Base-by-base conservation (phyloP, 2,888 invertebrate genomes). In the Chloromyia formosa region DNA sequence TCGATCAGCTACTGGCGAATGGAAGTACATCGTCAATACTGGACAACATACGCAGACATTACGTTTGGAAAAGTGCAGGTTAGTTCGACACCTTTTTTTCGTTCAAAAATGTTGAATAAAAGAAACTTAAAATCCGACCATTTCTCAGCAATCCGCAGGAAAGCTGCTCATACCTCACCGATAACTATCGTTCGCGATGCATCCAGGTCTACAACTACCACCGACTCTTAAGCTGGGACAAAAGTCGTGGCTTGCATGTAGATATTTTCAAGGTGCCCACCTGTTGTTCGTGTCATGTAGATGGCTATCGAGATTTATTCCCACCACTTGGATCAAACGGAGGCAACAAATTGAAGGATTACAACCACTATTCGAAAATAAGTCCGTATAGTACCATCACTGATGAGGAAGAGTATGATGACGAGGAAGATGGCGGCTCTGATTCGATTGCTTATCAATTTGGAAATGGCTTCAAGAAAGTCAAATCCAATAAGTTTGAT, bases 21-120 rank as follows among this genome's bases (percentile, higher is more conserved):
- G 94, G 94, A 94, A 94, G 81, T 94, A 91, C 81, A 93, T 94
- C 78, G 94, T 94, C 61, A 94, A 94, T 80, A 93, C 94, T 0
- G 93, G 92, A 0, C 93, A 93, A 77, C 93, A 94, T 80, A 93
- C 93, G 7, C 94, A 94, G 85, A 94, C 94, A 0, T 82, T 94
- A 68, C 86, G 94, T 9, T 86, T 94, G 75, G 94, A 94, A 82
- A 93, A 94, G 82, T 94, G 94, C 87, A 87, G 90, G 92, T 92
- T 71, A 45, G 53, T 35, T 35, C 22, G 62, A 35, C 9, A 22
- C 16, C 18, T 12, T 56, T n/a, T 40, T 16, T 42, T n/a, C 40
- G 4, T 16, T 10, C 35, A 42, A 40, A 42, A 40, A 35, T 53
- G 60, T 75, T 54, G 49, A 61, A 40, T 71, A 20, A 42, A 9